Conservation (phyloP, 2,113 vertebrate genomes). For the Parotia lawesii region DNA sequence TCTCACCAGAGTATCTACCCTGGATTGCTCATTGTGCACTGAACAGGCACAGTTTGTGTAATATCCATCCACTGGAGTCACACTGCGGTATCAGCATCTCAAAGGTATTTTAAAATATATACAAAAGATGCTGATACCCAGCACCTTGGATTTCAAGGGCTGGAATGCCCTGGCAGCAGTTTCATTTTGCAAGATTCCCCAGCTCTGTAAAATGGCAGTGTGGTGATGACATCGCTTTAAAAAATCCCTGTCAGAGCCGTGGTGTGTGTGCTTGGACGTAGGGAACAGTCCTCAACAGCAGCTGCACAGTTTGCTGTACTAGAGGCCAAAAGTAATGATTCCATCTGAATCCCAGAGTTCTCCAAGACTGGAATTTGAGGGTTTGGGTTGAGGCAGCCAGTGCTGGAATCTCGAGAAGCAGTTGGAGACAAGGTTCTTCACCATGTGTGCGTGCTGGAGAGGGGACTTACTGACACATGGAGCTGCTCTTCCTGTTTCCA, state of each 20-base stretch:
- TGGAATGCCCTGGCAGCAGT: neutral
- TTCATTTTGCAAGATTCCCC: neutral
- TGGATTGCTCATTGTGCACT: neutral
- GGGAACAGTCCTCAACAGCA: neutral
- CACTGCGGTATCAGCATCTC: neutral
- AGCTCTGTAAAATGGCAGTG: neutral
- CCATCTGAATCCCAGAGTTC: neutral
- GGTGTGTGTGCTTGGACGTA: neutral
- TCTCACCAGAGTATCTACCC: neutral
- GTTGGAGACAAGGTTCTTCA: neutral
- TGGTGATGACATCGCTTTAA: neutral
- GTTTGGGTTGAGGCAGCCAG: neutral
- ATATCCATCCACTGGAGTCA: neutral
- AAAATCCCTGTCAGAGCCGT: neutral
- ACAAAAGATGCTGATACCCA: neutral
- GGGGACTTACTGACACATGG: neutral
- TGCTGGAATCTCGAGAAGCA: neutral
- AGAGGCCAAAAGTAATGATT: neutral
- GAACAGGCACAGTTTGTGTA: neutral
- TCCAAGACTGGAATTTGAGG: neutral
- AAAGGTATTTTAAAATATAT: neutral
- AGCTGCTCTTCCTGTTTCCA: neutral
- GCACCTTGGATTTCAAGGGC: neutral
- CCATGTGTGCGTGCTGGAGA: accelerated
- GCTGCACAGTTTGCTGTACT: neutral